Base-by-base conservation (phyloP, 2,113 vertebrate genomes). In the Octodon degus region DNA sequence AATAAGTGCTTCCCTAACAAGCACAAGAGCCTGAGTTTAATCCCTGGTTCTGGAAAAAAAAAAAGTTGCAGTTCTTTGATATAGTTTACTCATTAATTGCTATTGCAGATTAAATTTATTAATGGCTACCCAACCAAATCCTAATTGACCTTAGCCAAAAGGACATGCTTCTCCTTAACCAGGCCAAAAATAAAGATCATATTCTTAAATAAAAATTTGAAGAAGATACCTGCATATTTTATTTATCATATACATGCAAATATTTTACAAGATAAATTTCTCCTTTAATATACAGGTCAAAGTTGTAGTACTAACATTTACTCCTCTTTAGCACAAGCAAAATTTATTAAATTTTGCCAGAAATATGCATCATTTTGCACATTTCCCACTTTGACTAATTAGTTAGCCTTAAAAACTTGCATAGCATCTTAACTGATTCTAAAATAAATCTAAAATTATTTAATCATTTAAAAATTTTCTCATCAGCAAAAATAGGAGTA, bases 401-500 rank as follows among this genome's bases (percentile, higher is more conserved):
- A 92, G 67, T 5, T 81, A 70, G 17, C 2, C 8, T 94, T 67
- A 84, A 95, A 87, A 94, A 12, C 22, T 27, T 89, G 25, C 1
- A 37, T 74, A 37, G 7, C 43, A 86, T 5, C 70, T 90, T 93
- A 86, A 93, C 34, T 82, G 4, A 25, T 68, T 86, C 55, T 63
- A 72, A 91, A 37, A 11, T 77, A 47, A 96, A 63, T 86, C 40
- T 86, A 63, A 90, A 88, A 5, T 80, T 72, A 91, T n/a, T 60
- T 84, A 91, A 70, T 79, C 87, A n/a, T 60, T 7, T 32, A 86
- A 55, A 85, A 4, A 83, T 60, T 86, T 89, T 80, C 32, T 93
- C 60, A 34, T 77, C 24, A 94, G n/a, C 9, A 86, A 91, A 89
- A 95, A 86, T 79, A 11, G 27, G 24, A 96, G 85, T n/a, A 81